These are phyloP conservation scores for Periplaneta americana DNA, from an alignment of 1,140 invertebrate genomes.

Conservation along the genomic window DNA sequence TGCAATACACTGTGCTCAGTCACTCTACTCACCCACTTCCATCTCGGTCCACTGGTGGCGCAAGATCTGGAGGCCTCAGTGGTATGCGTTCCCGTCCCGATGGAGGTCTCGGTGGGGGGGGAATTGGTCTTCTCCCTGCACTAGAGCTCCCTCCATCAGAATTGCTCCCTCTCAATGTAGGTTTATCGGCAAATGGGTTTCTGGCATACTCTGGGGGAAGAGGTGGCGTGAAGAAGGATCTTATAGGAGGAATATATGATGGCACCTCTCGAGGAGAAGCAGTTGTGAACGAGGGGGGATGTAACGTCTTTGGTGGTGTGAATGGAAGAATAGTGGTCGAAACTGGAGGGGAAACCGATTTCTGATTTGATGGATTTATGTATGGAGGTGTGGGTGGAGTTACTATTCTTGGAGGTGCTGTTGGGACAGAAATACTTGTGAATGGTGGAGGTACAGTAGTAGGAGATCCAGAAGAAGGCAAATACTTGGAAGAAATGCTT, in stretches of 20 bases:
- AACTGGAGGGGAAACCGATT: slow-evolving; percentile 14
- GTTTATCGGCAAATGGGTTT: slow-evolving; percentile 80
- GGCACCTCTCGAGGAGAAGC: slow-evolving; percentile 57
- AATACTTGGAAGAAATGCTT: slow-evolving; percentile 57
- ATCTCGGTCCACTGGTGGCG: slow-evolving; percentile 41
- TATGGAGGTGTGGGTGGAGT: slow-evolving; percentile 33
- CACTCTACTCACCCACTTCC: background rate
- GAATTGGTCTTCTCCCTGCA: slow-evolving; percentile 36
- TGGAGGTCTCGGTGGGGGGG: slow-evolving; percentile 67
- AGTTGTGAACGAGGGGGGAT: slow-evolving; percentile 62
- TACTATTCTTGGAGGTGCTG: slow-evolving; percentile 35
- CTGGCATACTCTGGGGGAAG: slow-evolving; percentile 62
- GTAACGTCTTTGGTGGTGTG: slow-evolving; percentile 53
- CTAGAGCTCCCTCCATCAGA: slow-evolving; percentile 24
- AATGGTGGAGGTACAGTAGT: slow-evolving; percentile 55
- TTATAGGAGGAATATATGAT: slow-evolving; percentile 72
- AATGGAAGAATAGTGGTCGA: slow-evolving; percentile 30
- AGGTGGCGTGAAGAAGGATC: slow-evolving; percentile 69
- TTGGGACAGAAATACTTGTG: slow-evolving; percentile 12
- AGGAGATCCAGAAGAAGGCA: slow-evolving; percentile 42
- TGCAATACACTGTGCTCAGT: background rate
- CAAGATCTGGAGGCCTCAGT: slow-evolving; percentile 56
- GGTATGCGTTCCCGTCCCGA: slow-evolving; percentile 74
- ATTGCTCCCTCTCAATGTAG: slow-evolving; percentile 66
- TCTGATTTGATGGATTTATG: background rate